Conservation (phyloP, 2,888 invertebrate species). For the Emmelina monodactyla region DNA sequence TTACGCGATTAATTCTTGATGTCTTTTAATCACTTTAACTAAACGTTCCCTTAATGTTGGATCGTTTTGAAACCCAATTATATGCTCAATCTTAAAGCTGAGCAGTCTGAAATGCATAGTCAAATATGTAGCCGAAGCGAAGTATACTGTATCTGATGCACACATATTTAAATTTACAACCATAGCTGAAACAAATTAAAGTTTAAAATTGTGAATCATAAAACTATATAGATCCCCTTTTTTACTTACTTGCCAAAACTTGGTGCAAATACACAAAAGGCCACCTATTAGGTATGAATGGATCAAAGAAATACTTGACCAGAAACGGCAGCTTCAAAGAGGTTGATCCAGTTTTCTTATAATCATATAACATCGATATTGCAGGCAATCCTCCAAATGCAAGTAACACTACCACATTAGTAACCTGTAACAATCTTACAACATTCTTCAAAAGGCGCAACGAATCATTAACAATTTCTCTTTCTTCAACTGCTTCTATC, state of each 20-base stretch:
- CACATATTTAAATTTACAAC: slow-evolving; percentile 27
- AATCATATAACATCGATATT: slow-evolving; percentile 25
- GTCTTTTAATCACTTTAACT: slow-evolving; percentile 22
- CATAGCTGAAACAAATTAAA: slow-evolving; percentile 24
- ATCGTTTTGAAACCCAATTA: slow-evolving; percentile 14
- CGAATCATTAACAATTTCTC: slow-evolving; percentile 22
- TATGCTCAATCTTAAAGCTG: slow-evolving; percentile 25
- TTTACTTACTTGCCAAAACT: slow-evolving; percentile 33
- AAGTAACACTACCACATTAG: slow-evolving; percentile 21
- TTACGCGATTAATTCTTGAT: slow-evolving; percentile 38
- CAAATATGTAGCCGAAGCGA: slow-evolving; percentile 30
- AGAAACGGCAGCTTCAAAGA: slow-evolving; percentile 28
- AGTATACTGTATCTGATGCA: slow-evolving; percentile 33
- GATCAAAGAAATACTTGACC: slow-evolving; percentile 35
- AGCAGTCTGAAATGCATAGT: slow-evolving; percentile 40
- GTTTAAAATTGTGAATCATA: neutral
- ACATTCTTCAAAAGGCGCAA: slow-evolving; percentile 22
- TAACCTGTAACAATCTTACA: slow-evolving; percentile 18
- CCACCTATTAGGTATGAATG: slow-evolving; percentile 23
- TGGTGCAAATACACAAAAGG: slow-evolving; percentile 33
- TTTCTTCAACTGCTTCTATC: slow-evolving; percentile 10
- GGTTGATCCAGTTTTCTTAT: slow-evolving; percentile 21
- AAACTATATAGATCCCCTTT: neutral
- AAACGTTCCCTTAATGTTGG: slow-evolving; percentile 17
- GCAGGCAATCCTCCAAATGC: slow-evolving; percentile 29